Percentiles rank a stretch among this genome's conserved stretches.
These are phyloP conservation scores for Dipodomys ordii DNA, from an alignment of 2,113 vertebrate species.

Conservation along the genomic window DNA sequence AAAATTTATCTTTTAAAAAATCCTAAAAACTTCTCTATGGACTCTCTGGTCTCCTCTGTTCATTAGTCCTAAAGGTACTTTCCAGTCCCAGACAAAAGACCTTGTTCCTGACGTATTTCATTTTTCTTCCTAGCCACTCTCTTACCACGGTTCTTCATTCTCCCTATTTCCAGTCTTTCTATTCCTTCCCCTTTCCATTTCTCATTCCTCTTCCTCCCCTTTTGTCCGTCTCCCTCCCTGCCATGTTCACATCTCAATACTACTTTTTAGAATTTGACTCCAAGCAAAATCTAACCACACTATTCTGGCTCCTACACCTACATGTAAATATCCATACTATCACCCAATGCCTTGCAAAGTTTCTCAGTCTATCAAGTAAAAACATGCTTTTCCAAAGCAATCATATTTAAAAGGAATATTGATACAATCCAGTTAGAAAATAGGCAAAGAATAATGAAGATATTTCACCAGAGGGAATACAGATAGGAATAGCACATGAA, in stretches of 20 bases:
- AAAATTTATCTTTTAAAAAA: not conserved
- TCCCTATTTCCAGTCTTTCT: not conserved
- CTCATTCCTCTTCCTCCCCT: not conserved
- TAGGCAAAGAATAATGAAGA: not conserved
- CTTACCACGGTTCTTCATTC: not conserved
- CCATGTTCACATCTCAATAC: not conserved
- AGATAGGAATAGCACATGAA: not conserved
- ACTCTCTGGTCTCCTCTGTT: not conserved
- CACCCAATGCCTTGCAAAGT: not conserved
- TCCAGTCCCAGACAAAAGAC: not conserved
- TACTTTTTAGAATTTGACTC: not conserved
- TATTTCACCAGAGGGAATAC: not conserved
- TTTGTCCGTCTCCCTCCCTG: not conserved
- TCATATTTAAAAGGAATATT: slow-evolving; percentile 16
- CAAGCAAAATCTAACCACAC: not conserved
- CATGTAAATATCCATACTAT: not conserved
- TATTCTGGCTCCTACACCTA: not conserved
- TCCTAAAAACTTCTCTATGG: not conserved
- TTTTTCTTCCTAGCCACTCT: not conserved
- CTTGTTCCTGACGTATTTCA: not conserved
- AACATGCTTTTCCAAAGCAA: slow-evolving; percentile 11
- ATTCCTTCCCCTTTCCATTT: not conserved
- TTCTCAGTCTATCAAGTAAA: slow-evolving; percentile 20
- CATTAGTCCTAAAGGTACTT: not conserved
- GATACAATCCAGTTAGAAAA: slow-evolving; percentile 17